Conservation (phyloP, 2,888 invertebrate genomes). For the Cylloceria caligata region DNA sequence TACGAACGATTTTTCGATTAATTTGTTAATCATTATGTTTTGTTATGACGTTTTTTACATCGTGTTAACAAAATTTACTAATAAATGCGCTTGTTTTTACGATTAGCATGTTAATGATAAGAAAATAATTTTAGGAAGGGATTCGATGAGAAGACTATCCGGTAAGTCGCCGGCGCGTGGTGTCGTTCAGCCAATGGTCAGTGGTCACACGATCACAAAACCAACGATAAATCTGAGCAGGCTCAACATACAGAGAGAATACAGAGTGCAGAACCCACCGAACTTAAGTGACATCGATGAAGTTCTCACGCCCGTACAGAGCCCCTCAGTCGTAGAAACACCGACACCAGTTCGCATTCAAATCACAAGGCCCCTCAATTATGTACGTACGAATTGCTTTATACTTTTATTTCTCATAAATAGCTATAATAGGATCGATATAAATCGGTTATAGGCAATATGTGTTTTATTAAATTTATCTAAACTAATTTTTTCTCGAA, state of each 20-base stretch:
- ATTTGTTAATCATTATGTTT: neutral
- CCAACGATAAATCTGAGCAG: slow-evolving; percentile 82
- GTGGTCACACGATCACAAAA: slow-evolving; percentile 83
- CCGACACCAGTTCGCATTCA: slow-evolving; percentile 40
- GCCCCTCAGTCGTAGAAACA: slow-evolving; percentile 52
- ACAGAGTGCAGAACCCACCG: slow-evolving; percentile 73
- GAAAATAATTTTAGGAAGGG: slow-evolving; percentile 71
- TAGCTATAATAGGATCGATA: neutral
- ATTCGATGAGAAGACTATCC: slow-evolving; percentile 74
- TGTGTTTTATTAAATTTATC: too few species aligned
- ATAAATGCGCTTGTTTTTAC: neutral
- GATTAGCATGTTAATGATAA: neutral
- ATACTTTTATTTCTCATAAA: neutral
- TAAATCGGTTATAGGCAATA: too few species aligned
- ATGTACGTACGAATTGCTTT: slow-evolving; percentile 68
- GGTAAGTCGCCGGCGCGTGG: slow-evolving; percentile 80
- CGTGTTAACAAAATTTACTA: too few species aligned
- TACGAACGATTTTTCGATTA: neutral
- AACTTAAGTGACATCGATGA: slow-evolving; percentile 80
- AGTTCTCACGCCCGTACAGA: slow-evolving; percentile 68
- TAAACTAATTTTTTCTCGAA: too few species aligned
- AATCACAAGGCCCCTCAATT: slow-evolving; percentile 64
- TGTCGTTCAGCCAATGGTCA: slow-evolving; percentile 83
- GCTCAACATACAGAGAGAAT: slow-evolving; percentile 79
- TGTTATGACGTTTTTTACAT: too few species aligned